phyloP scores from a whole-genome alignment of 2,888 invertebrate genomes.

The Drosophila pseudotakahashii region DNA sequence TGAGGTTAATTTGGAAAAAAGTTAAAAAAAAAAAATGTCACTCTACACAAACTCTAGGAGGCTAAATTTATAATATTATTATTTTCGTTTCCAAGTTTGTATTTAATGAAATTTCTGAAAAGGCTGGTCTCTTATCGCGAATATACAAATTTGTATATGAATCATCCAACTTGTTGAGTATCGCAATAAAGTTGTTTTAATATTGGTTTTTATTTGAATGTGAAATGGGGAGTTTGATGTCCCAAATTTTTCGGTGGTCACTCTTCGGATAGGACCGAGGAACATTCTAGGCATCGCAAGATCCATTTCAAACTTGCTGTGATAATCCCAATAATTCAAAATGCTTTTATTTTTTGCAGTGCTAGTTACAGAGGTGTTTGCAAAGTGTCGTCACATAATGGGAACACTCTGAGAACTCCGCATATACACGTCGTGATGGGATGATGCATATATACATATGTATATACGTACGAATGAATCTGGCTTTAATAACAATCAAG shows the following conservation, averaged over 20 bases:
- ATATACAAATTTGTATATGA: background rate
- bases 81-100: too few relatives aligned
- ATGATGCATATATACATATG: constrained; percentile 8
- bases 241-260: background rate
- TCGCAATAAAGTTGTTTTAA: background rate
- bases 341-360: background rate
- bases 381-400: constrained; percentile 14
- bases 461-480: constrained; percentile 44
- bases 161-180: background rate
- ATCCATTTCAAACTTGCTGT: too few relatives aligned
- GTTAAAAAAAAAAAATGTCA: too few relatives aligned
- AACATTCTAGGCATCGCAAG: too few relatives aligned
- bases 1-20: too few relatives aligned
- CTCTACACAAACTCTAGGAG: too few relatives aligned
- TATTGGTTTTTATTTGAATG: background rate
- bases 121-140: background rate
- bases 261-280: too few relatives aligned
- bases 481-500: constrained; percentile 76
- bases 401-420: background rate
- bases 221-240: background rate
- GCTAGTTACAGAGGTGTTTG: constrained; percentile 3
- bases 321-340: too few relatives aligned
- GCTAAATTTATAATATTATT: too few relatives aligned
- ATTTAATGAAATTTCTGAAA: background rate
- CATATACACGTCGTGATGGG: constrained; percentile 1